A percentile compares a stretch with the other conserved stretches of the same genome.
Conservation (phyloP, 1,140 invertebrate species). For the Ptiloglossa arizonensis region DNA sequence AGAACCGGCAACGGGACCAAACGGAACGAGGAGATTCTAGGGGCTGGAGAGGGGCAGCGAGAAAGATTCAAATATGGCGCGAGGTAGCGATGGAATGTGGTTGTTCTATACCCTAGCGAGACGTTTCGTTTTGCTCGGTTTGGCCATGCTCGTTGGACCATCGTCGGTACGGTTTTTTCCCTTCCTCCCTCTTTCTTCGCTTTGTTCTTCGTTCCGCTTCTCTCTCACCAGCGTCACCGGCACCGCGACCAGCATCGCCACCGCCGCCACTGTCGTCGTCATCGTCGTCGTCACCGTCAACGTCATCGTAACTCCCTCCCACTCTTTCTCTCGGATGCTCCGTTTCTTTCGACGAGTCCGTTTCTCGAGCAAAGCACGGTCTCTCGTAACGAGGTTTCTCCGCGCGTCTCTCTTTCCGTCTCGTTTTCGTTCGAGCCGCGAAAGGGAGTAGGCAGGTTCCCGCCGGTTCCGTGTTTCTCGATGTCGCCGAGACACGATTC, state of each 20-base stretch:
- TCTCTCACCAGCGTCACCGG: no score
- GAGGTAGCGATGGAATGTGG: constrained; percentile 64
- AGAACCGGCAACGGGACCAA: constrained; percentile 42
- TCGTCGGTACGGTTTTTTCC: constrained; percentile 41
- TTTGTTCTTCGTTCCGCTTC: constrained; percentile 27
- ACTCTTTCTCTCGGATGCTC: background rate
- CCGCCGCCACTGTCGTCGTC: no score
- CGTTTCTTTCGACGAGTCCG: background rate
- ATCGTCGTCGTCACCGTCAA: no score
- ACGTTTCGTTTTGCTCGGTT: constrained; percentile 65
- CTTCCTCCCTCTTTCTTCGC: constrained; percentile 7
- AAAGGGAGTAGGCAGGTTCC: constrained; percentile 18
- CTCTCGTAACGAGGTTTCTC: constrained; percentile 39
- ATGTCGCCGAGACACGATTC: background rate
- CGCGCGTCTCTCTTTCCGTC: background rate
- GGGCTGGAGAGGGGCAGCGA: constrained; percentile 27
- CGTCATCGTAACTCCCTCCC: no score
- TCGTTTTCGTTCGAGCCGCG: background rate
- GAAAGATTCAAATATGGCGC: constrained; percentile 69
- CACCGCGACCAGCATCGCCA: no score
- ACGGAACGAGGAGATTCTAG: background rate
- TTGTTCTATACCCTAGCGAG: constrained; percentile 65
- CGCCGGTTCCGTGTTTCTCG: background rate
- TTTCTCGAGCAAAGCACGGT: constrained; percentile 20
- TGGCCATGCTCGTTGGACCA: constrained; percentile 44